These are phyloP conservation scores for Takifugu bimaculatus DNA, from an alignment of 2,113 vertebrate genomes.

Conservation along the genomic window DNA sequence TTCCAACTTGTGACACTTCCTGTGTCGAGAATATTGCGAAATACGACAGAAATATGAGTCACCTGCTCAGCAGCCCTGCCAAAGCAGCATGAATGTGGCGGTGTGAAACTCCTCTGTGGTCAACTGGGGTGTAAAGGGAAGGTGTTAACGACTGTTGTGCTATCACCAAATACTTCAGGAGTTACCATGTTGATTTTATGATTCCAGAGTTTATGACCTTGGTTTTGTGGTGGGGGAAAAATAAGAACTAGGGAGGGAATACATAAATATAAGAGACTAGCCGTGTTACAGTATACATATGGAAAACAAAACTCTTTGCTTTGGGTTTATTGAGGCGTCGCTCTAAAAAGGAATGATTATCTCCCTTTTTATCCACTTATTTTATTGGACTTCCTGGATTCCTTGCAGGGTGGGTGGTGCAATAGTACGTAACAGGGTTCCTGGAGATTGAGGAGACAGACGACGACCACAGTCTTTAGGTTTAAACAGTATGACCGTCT, in stretches of 20 bases:
- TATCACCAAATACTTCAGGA: neutral
- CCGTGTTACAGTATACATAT: slow-evolving; percentile 7
- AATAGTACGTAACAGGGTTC: neutral
- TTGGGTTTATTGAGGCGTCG: slow-evolving; percentile 21
- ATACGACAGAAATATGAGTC: slow-evolving; percentile 30
- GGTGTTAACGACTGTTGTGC: neutral
- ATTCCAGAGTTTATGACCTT: too few relatives aligned
- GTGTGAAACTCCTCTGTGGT: slow-evolving; percentile 19
- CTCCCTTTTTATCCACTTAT: slow-evolving; percentile 29
- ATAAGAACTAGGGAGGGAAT: slow-evolving; percentile 7
- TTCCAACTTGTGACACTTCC: slow-evolving; percentile 45
- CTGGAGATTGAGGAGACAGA: slow-evolving; percentile 24
- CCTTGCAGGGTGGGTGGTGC: neutral
- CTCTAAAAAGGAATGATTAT: slow-evolving; percentile 32
- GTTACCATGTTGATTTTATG: neutral
- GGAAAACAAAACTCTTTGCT: too few relatives aligned
- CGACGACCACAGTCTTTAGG: slow-evolving; percentile 26
- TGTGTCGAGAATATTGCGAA: slow-evolving; percentile 27
- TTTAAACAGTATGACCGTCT: slow-evolving; percentile 17
- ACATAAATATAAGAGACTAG: slow-evolving; percentile 10
- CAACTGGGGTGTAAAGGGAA: slow-evolving; percentile 1
- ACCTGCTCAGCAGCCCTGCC: slow-evolving; percentile 30
- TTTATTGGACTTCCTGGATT: neutral
- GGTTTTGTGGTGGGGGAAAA: too few relatives aligned
- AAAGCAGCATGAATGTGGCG: slow-evolving; percentile 6